Base-by-base conservation (phyloP, 1,140 invertebrate genomes). In the Popillia japonica region DNA sequence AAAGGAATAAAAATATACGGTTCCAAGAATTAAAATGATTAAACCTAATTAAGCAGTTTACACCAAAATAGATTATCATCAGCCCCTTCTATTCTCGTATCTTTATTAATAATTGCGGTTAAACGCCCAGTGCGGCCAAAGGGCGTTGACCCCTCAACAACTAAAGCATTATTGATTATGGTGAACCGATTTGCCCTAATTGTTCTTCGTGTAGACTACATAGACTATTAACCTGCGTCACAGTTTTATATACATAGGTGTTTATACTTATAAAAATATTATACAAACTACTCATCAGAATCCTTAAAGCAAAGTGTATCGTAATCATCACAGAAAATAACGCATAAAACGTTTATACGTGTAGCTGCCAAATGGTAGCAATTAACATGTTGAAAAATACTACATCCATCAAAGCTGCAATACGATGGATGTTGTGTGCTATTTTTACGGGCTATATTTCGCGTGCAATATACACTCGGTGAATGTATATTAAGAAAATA, bases 241-340 rank as follows among this genome's bases (percentile, higher is more conserved):
- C 48, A n/a, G 17, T 14, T 14, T 17, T 55, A n/a, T 55, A 55
- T 10, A 3, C 17, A 48, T 55, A n/a, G 14, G 11, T 55, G 48
- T 55, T 7, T 55, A 55, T 17, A n/a, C 48, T 55, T 55, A 55
- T 55, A 55, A 55, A 55, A 55, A 17, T 55, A 55, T 55, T 55
- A 17, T 34, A 34, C 14, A 55, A 55, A 17, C 48, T 14, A 17
- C 48, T 55, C 48, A 55, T 55, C 48, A 55, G 27, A 55, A 55
- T 55, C 48, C 48, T 55, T 55, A 55, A 55, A 55, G 48, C 48
- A 55, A 55, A 55, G 48, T 34, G 27, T 55, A 55, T 55, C 48
- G 48, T 55, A 55, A 55, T 17, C 48, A 17, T 55, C 48, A 55
- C 3, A 55, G 48, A 55, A 55, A 55, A 55, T 55, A 55, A 55